Percentiles rank a stretch among this genome's conserved stretches.
Evolutionary conservation across 2,113 vertebrate genomes (phyloP).

Genomic region (Mormoops blainvillei): DNA sequence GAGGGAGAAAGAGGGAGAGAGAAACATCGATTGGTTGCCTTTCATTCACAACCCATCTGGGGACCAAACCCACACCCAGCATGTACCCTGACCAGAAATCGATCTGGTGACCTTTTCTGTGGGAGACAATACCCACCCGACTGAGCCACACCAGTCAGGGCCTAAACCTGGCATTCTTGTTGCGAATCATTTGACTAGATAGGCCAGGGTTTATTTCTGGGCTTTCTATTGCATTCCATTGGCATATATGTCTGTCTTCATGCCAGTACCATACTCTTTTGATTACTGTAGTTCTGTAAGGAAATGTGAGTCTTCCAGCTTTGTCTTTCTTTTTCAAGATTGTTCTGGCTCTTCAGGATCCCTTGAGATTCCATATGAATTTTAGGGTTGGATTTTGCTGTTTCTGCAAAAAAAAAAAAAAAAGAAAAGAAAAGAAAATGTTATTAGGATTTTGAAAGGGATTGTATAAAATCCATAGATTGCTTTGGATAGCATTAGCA

Average conservation of each 20-base stretch:
- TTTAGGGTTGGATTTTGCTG: not conserved
- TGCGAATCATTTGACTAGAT: not conserved
- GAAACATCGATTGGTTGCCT: no score
- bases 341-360: not conserved
- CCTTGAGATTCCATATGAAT: not conserved
- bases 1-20: no score
- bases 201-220: not conserved
- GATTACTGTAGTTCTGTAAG: not conserved
- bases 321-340: not conserved
- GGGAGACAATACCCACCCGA: no score
- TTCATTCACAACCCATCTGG: no score
- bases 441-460: constrained; percentile 3
- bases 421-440: not conserved
- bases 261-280: not conserved
- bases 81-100: no score
- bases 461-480: not conserved
- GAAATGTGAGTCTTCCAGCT: not conserved
- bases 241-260: not conserved
- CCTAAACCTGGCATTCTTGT: not conserved
- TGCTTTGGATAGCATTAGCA: not conserved
- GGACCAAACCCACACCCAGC: no score
- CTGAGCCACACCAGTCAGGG: no score
- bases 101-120: no score
- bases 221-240: not conserved
- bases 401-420: not conserved